phyloP scores from a whole-genome alignment of 2,888 invertebrate species.

The Apotomis capreana region DNA sequence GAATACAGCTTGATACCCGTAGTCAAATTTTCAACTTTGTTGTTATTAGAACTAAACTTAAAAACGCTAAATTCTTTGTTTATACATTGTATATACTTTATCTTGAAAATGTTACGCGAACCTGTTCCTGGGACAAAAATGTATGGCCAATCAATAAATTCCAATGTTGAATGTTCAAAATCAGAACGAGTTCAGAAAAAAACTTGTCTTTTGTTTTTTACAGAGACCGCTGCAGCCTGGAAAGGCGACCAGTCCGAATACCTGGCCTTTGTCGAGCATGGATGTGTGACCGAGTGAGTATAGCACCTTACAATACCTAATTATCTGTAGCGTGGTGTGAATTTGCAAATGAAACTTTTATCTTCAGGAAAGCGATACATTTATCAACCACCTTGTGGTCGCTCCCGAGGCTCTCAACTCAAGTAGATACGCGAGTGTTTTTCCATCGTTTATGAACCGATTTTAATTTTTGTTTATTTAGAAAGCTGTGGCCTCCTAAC shows the following conservation, averaged over 20 bases:
- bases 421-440: too few relatives aligned
- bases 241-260: constrained; percentile 22
- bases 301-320: not conserved
- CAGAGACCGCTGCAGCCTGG: constrained; percentile 33
- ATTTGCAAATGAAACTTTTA: too few relatives aligned
- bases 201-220: constrained; percentile 33
- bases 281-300: constrained; percentile 38
- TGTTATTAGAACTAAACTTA: too few relatives aligned
- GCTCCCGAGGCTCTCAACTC: too few relatives aligned
- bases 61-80: too few relatives aligned
- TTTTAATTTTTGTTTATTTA: too few relatives aligned
- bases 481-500: too few relatives aligned
- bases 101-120: not conserved
- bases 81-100: not conserved
- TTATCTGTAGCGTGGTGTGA: not conserved
- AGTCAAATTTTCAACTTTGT: too few relatives aligned
- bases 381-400: too few relatives aligned
- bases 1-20: too few relatives aligned
- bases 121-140: constrained; percentile 23
- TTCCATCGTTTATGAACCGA: too few relatives aligned
- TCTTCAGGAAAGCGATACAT: too few relatives aligned
- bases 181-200: constrained; percentile 40
- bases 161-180: constrained; percentile 38
- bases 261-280: constrained; percentile 27
- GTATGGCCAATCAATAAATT: constrained; percentile 40